A percentile compares a stretch with the other conserved stretches of the same genome.
phyloP scores from a whole-genome alignment of 1,140 invertebrate genomes.

The Aphidius gifuensis region DNA sequence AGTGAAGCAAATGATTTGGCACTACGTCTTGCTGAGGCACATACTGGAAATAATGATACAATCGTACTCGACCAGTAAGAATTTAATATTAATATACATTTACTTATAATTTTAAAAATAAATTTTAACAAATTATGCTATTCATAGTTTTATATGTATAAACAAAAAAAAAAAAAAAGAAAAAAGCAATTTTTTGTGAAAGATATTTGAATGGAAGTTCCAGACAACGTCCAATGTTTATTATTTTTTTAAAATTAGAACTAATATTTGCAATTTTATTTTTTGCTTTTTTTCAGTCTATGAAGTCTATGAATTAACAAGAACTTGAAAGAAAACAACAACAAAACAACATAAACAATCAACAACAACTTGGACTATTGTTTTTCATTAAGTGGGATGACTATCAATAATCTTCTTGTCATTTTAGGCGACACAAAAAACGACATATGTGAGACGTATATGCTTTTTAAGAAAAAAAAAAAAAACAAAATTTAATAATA shows the following conservation, averaged over 20 bases:
- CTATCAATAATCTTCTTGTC: conserved; percentile 45
- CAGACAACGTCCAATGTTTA: background rate
- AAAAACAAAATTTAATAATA: conserved; percentile 5
- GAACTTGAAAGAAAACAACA: conserved; percentile 10
- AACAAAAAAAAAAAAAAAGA: background rate
- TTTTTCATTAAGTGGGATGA: conserved; percentile 2
- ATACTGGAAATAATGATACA: conserved; percentile 85
- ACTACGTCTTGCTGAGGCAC: conserved; percentile 80
- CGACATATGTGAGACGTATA: conserved; percentile 42
- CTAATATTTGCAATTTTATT: conserved; percentile 40
- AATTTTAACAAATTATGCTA: background rate
- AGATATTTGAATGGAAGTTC: conserved; percentile 13
- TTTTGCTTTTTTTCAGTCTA: conserved; percentile 47
- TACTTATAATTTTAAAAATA: conserved; percentile 63
- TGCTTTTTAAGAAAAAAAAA: conserved; percentile 10
- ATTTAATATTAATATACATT: conserved; percentile 23
- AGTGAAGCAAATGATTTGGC: conserved; percentile 99
- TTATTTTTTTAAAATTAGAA: conserved; percentile 7
- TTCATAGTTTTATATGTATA: too few species aligned
- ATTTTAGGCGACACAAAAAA: conserved; percentile 49
- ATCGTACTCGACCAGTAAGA: conserved; percentile 96
- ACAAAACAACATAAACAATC: conserved; percentile 11
- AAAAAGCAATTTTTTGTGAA: background rate
- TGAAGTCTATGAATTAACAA: conserved; percentile 7
- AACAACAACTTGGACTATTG: conserved; percentile 2